Evolutionary conservation across 2,888 invertebrate species (phyloP).

Genomic region (Yponomeuta plumbellus): DNA sequence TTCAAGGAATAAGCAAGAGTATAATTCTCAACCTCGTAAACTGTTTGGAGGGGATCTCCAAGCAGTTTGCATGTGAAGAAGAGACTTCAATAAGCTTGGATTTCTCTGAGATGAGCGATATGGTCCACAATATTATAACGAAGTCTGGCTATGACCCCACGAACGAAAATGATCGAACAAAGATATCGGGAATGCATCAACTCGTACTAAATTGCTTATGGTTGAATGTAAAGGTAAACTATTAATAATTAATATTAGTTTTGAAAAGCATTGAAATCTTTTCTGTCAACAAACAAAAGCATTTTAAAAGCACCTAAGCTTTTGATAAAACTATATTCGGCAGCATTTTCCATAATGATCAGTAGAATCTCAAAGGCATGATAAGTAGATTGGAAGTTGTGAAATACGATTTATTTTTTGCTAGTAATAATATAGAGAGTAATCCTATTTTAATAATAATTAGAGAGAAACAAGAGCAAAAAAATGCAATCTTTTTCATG

Average conservation of each 20-base stretch:
- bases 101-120: conserved; percentile 86
- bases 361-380: too few relatives aligned
- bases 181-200: conserved; percentile 79
- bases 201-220: conserved; percentile 84
- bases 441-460: too few relatives aligned
- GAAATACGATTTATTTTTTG: too few relatives aligned
- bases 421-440: too few relatives aligned
- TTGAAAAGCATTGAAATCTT: too few relatives aligned
- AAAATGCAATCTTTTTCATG: too few relatives aligned
- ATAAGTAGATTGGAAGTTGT: too few relatives aligned
- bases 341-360: too few relatives aligned
- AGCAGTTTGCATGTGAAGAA: conserved; percentile 57
- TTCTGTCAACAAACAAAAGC: too few relatives aligned
- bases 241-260: conserved; percentile 13
- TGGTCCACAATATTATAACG: conserved; percentile 78
- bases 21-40: conserved; percentile 36
- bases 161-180: conserved; percentile 50
- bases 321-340: too few relatives aligned
- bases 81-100: conserved; percentile 73
- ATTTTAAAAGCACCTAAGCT: too few relatives aligned
- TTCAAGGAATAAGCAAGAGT: conserved; percentile 32
- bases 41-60: conserved; percentile 47
- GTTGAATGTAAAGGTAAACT: conserved; percentile 83
- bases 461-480: too few relatives aligned
- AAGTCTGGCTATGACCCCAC: conserved; percentile 45